Conservation (phyloP, 2,113 vertebrate species). For the Heptranchias perlo region DNA sequence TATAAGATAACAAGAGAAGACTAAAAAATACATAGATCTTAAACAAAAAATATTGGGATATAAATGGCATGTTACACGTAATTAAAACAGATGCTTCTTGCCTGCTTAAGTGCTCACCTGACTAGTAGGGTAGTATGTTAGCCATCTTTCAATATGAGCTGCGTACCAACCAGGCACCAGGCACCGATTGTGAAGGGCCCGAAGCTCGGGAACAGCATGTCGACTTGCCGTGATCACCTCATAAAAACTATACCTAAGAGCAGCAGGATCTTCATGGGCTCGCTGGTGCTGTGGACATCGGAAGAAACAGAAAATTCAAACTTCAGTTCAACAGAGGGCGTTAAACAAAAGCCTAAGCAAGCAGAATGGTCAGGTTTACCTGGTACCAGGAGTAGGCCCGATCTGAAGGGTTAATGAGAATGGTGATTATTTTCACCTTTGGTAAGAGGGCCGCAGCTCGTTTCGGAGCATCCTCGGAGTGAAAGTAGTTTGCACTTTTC, state of each 20-base stretch:
- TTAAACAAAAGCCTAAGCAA: neutral
- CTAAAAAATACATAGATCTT: neutral
- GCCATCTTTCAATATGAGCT: slow-evolving; percentile 85
- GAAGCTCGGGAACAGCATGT: slow-evolving; percentile 69
- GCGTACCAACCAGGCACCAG: slow-evolving; percentile 84
- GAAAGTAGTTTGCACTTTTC: slow-evolving; percentile 95
- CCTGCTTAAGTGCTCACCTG: slow-evolving; percentile 62
- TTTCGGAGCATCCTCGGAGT: slow-evolving; percentile 85
- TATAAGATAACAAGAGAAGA: neutral
- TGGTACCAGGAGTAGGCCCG: slow-evolving; percentile 95
- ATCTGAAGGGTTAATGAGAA: slow-evolving; percentile 91
- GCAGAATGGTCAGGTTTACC: slow-evolving; percentile 54
- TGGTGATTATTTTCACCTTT: slow-evolving; percentile 91
- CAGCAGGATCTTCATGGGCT: slow-evolving; percentile 80
- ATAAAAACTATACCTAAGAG: slow-evolving; percentile 84
- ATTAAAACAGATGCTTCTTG: neutral
- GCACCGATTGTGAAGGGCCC: slow-evolving; percentile 82
- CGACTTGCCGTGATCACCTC: slow-evolving; percentile 83
- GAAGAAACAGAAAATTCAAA: neutral
- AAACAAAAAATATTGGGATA: neutral
- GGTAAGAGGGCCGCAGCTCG: slow-evolving; percentile 81
- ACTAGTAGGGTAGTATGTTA: slow-evolving; percentile 77
- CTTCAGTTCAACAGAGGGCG: neutral
- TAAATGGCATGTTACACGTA: neutral
- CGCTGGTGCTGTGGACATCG: slow-evolving; percentile 72